Evolutionary conservation across 2,888 invertebrate genomes (phyloP).

Genomic region (Acanthosepion esculentum): DNA sequence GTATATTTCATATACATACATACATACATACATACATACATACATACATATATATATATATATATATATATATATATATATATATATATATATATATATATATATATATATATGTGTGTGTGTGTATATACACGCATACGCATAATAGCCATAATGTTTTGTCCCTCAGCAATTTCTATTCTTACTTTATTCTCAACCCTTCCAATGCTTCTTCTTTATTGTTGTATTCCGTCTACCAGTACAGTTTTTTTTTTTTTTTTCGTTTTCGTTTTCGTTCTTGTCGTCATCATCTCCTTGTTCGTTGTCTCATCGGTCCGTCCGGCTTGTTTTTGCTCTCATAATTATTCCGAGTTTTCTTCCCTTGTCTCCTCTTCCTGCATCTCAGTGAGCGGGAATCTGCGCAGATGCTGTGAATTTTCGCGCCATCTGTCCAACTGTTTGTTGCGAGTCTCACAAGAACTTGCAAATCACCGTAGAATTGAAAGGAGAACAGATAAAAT

Average conservation of each 20-base stretch:
- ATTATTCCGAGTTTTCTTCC: neutral
- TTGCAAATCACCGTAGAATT: conserved; percentile 33
- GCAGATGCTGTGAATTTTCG: conserved; percentile 33
- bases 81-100: no score
- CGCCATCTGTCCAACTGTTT: conserved; percentile 7
- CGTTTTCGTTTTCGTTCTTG: neutral
- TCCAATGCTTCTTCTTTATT: neutral
- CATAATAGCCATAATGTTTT: neutral
- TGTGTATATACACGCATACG: neutral
- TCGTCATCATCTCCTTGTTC: neutral
- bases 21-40: neutral
- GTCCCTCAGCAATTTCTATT: neutral
- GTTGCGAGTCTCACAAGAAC: neutral
- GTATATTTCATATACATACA: neutral
- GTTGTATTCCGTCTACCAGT: neutral
- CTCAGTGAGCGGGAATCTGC: neutral
- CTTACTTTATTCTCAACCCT: neutral
- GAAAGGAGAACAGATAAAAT: conserved; percentile 16
- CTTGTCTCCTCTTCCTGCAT: neutral
- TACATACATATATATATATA: neutral
- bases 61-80: neutral
- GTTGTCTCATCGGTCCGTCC: neutral
- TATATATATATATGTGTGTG: neutral
- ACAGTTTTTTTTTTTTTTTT: neutral
- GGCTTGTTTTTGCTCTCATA: neutral